phyloP scores from a whole-genome alignment of 2,888 invertebrate species.

The Deilephila elpenor region DNA sequence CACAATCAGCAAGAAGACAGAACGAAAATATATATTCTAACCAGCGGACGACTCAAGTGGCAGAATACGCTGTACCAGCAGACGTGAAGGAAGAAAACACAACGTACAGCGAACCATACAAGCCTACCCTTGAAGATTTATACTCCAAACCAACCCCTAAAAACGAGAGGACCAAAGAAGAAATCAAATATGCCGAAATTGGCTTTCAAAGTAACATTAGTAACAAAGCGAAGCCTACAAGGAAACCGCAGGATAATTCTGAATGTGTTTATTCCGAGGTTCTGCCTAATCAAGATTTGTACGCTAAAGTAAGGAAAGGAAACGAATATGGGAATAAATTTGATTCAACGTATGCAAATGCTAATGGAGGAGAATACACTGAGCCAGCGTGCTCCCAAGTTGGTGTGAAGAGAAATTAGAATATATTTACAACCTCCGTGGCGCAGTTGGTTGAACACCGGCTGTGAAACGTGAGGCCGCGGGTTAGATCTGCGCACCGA shows the following conservation, averaged over 20 bases:
- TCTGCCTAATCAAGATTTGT: neutral
- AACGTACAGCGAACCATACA: neutral
- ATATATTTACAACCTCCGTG: too few species aligned
- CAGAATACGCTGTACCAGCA: neutral
- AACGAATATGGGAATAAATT: neutral
- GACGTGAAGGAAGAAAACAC: neutral
- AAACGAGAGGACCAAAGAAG: neutral
- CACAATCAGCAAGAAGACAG: too few species aligned
- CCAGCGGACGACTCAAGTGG: neutral
- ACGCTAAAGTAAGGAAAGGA: neutral
- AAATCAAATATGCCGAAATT: neutral
- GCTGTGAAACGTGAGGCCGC: too few species aligned
- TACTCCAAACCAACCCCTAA: neutral
- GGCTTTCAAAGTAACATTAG: neutral
- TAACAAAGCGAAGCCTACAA: neutral
- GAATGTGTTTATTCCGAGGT: neutral
- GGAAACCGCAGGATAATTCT: neutral
- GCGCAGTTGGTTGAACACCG: too few species aligned
- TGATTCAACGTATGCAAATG: too few species aligned
- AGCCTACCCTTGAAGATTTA: neutral
- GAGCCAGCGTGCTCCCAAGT: neutral
- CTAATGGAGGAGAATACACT: neutral
- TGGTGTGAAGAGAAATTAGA: neutral
- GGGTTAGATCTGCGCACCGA: too few species aligned
- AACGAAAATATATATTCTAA: too few species aligned